Evolutionary conservation across 2,113 vertebrate genomes (phyloP), one percentile per base, ranked within the genome.

Genomic region (Lucifuga dentata): DNA sequence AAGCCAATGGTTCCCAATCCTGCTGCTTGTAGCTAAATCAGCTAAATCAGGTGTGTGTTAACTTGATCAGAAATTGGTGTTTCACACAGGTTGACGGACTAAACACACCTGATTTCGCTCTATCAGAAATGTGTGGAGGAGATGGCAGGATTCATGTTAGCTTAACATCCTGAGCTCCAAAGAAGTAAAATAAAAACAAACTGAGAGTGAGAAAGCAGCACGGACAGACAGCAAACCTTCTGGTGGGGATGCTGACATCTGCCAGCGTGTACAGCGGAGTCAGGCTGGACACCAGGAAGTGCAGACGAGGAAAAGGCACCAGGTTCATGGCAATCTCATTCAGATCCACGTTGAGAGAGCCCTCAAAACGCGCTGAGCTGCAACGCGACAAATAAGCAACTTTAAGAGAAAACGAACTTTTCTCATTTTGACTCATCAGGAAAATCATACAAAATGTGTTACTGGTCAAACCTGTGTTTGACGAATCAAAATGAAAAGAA

Each of bases 251-350:
- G 55, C 89, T 93, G 67, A 97, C 92, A 86, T 97, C 95, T 43
- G 96, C 92, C 69, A 99, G 59, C 0, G 95, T 95, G 89, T 95
- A 98, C 2, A 98, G 91, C 48, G 97, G 97, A 21, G 96, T 97
- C 40, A 99, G 93, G 64, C 97, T 99, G 65, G 98, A 95, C 72
- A 98, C 93, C 52, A 98, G 93, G 84, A 97, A 99, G 89, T 98
- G 97, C 61, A 99, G 89, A 21, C 88, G 93, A 41, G 98, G 97
- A 90, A 98, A 99, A 0, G 98, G 98, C 59, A 99, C 98, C 89
- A 99, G 90, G 86, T 99, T 99, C 95, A 96, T 98, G 62, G 92
- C 94, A 43, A 99, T 98, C 93, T 99, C 97, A 84, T 96, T 99
- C 80, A 99, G 92, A 86, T 99, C 97, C 96, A 97, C 97, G 81